Percentiles rank a stretch among this genome's conserved stretches.
phyloP scores from a whole-genome alignment of 2,797 vertebrate species.

The Spondyliosoma cantharus region DNA sequence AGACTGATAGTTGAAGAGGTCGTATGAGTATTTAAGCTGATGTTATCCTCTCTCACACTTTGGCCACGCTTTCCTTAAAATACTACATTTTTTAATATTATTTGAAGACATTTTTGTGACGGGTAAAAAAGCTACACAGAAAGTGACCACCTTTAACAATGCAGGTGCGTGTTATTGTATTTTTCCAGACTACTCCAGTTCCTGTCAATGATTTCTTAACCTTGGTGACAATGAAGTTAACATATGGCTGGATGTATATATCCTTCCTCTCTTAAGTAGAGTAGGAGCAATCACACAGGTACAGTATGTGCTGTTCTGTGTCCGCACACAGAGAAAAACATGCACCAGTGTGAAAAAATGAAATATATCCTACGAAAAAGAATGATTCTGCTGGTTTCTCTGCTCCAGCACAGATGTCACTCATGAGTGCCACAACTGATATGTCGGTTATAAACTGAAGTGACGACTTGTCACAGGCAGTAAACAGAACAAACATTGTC shows the following conservation, averaged over 20 bases:
- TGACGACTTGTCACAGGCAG: conserved; percentile 2
- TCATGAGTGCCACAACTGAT: conserved; percentile 12
- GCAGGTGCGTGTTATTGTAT: neutral
- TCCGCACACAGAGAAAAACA: neutral
- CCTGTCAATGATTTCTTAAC: conserved; percentile 5
- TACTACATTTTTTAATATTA: neutral
- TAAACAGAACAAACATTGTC: neutral
- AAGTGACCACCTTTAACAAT: neutral
- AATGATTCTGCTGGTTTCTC: too few relatives aligned
- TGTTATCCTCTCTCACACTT: neutral
- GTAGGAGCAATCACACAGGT: neutral
- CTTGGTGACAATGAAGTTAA: neutral
- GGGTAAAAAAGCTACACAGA: neutral
- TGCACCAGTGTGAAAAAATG: neutral
- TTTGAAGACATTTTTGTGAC: neutral
- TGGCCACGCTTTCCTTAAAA: neutral
- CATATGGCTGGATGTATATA: neutral
- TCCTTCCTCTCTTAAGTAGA: conserved; percentile 2
- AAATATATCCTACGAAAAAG: neutral
- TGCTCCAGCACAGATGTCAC: neutral
- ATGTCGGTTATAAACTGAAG: neutral
- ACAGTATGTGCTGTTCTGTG: conserved; percentile 15
- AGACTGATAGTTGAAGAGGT: conserved; percentile 22
- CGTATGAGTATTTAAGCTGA: neutral
- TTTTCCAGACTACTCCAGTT: neutral